Conservation (phyloP, 2,888 invertebrate genomes). For the Dasysyrphus tricinctus region DNA sequence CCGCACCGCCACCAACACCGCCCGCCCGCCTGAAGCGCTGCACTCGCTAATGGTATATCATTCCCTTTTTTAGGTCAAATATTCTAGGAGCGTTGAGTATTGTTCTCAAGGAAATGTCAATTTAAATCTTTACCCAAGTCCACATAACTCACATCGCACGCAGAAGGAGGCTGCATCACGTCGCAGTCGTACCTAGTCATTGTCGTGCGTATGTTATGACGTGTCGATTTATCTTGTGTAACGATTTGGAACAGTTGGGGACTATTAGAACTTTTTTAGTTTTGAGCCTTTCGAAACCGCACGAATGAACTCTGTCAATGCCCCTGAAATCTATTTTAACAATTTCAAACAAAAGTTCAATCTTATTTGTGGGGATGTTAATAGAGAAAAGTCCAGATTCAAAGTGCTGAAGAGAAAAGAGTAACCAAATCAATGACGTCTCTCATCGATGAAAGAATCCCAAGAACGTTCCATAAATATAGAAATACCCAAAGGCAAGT, state of each 20-base stretch:
- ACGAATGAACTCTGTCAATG: conserved; percentile 58
- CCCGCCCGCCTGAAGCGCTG: not conserved
- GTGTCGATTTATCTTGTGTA: conserved; percentile 66
- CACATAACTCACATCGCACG: conserved; percentile 24
- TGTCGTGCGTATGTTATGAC: conserved; percentile 24
- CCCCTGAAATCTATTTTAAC: conserved; percentile 68
- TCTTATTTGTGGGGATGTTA: not conserved
- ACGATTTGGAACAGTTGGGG: conserved; percentile 31
- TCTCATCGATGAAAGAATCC: conserved; percentile 59
- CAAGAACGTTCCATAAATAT: conserved; percentile 46
- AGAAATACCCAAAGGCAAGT: conserved; percentile 5
- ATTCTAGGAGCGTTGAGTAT: conserved; percentile 33
- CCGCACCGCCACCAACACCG: not conserved
- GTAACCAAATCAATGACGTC: conserved; percentile 56
- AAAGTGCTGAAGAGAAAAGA: not conserved
- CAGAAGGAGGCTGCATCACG: not conserved
- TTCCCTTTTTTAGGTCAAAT: conserved; percentile 69
- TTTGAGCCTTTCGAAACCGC: not conserved
- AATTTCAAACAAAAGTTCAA: conserved; percentile 48
- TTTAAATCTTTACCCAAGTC: conserved; percentile 43
- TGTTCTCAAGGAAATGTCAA: conserved; percentile 44
- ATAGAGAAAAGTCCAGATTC: conserved; percentile 21
- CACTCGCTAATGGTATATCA: conserved; percentile 34
- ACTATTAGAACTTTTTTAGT: conserved; percentile 48
- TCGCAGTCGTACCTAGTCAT: not conserved